A percentile compares a stretch with the other conserved stretches of the same genome.
Conservation (phyloP, 2,888 invertebrate genomes). For the Rhynchonema sp. region DNA sequence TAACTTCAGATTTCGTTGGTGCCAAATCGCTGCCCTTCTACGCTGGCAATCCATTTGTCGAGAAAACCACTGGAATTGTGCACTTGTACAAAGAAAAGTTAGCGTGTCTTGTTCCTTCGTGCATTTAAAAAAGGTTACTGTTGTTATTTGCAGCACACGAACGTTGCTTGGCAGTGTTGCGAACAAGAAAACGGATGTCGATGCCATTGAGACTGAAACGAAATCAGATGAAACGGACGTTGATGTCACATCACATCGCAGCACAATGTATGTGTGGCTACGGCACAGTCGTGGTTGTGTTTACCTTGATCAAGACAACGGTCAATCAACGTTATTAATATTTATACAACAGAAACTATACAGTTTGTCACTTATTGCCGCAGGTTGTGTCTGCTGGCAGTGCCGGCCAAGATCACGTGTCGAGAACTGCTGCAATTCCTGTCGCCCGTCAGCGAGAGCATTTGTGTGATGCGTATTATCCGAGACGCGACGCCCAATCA, state of each 20-base stretch:
- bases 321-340: not conserved
- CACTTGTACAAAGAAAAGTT: conserved; percentile 95
- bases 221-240: not conserved
- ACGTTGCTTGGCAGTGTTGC: not conserved
- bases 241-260: not conserved
- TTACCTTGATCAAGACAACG: not conserved
- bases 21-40: conserved; percentile 44
- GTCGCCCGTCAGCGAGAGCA: conserved; percentile 60
- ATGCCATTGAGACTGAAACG: not conserved
- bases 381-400: conserved; percentile 65
- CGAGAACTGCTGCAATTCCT: conserved; percentile 81
- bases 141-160: not conserved
- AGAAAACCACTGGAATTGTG: conserved; percentile 83
- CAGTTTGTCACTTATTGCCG: too few species aligned
- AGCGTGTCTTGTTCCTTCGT: too few species aligned
- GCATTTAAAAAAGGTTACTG: not conserved
- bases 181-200: too few species aligned
- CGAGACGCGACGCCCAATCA: conserved; percentile 71
- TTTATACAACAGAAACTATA: not conserved
- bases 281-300: too few species aligned
- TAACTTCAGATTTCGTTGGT: not conserved
- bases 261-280: too few species aligned
- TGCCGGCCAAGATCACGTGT: conserved; percentile 72
- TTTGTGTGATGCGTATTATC: conserved; percentile 74
- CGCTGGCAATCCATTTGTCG: conserved; percentile 88